phyloP scores from a whole-genome alignment of 2,113 vertebrate species.

The Thamnophis sirtalis region DNA sequence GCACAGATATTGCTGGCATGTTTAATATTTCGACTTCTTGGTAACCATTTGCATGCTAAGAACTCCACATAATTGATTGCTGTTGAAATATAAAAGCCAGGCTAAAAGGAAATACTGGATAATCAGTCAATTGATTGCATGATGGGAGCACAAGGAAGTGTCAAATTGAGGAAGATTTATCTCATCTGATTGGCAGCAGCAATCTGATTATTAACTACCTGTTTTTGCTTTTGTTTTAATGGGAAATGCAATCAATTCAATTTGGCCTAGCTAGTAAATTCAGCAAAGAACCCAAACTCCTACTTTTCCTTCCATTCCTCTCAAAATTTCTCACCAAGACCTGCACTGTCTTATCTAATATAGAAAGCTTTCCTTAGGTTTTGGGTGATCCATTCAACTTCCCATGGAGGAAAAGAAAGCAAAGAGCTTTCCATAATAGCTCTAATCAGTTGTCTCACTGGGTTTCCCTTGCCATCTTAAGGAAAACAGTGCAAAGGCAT shows the following conservation, averaged over 20 bases:
- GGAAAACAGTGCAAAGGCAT: not conserved
- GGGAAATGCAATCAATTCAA: not conserved
- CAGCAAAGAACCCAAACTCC: not conserved
- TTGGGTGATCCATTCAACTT: not conserved
- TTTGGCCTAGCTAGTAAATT: not conserved
- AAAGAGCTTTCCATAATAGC: not conserved
- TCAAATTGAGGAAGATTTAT: not conserved
- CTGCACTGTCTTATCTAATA: not conserved
- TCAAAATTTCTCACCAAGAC: not conserved
- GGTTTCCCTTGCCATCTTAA: not conserved
- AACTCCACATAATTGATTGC: not conserved
- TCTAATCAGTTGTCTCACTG: not conserved
- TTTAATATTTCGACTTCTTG: not conserved
- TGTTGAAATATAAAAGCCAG: not conserved
- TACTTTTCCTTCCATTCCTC: not conserved
- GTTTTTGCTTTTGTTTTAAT: not conserved
- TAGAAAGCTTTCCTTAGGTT: not conserved
- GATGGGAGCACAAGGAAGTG: not conserved
- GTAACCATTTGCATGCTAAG: not conserved
- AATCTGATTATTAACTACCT: not conserved
- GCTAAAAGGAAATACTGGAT: not conserved
- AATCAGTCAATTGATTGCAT: not conserved
- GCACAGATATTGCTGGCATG: not conserved
- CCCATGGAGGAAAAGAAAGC: not conserved
- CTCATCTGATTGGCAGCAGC: not conserved